A percentile compares a stretch with the other conserved stretches of the same genome.
Evolutionary conservation across 2,113 vertebrate species (phyloP).

Genomic region (Excalfactoria chinensis): DNA sequence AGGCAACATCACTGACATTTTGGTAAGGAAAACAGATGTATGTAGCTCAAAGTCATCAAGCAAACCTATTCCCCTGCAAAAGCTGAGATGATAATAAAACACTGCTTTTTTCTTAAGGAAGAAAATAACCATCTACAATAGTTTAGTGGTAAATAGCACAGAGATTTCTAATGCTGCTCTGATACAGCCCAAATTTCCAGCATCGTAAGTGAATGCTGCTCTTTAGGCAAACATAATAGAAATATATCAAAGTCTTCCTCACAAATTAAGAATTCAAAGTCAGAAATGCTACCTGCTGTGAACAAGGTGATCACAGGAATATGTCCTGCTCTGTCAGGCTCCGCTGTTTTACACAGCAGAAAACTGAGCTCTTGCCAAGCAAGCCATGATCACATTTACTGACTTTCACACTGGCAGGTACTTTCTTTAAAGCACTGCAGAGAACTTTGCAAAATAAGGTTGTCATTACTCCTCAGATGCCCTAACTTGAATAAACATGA

Average conservation of each 20-base stretch:
- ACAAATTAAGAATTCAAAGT: background rate
- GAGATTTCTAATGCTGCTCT: background rate
- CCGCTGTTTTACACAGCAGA: background rate
- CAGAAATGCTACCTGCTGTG: background rate
- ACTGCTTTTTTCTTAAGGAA: background rate
- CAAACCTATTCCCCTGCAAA: background rate
- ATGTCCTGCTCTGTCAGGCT: background rate
- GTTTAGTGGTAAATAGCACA: background rate
- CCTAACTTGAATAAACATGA: slow-evolving; percentile 42
- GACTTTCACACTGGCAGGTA: background rate
- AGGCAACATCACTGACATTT: background rate
- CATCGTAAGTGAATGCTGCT: background rate
- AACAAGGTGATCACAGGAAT: rapidly evolving
- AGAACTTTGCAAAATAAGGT: background rate
- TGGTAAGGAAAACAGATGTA: background rate
- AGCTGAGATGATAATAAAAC: background rate
- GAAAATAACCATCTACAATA: background rate
- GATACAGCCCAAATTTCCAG: background rate
- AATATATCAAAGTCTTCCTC: rapidly evolving
- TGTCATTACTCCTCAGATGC: background rate
- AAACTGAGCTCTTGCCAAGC: background rate
- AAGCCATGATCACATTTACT: background rate
- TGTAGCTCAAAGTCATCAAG: background rate
- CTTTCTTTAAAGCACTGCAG: background rate
- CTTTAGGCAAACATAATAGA: background rate